Conservation (phyloP, 2,888 invertebrate genomes). For the Luperina testacea region DNA sequence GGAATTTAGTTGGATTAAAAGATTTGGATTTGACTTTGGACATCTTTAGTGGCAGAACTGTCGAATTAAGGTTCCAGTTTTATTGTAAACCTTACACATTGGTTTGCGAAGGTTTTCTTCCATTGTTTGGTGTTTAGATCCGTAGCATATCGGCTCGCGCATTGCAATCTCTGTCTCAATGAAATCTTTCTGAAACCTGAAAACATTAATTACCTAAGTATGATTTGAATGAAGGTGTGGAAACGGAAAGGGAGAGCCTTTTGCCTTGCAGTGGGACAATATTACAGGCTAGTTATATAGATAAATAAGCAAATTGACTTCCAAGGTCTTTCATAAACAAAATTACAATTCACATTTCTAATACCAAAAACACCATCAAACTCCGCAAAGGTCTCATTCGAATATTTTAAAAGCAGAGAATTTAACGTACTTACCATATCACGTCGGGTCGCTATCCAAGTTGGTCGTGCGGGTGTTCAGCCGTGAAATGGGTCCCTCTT, state of each 20-base stretch:
- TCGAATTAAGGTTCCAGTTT: neutral
- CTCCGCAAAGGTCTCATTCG: constrained; percentile 21
- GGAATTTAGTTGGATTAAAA: constrained; percentile 37
- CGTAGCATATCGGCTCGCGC: neutral
- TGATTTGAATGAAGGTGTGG: neutral
- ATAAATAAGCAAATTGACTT: neutral
- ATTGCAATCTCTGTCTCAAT: neutral
- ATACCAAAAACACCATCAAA: constrained; percentile 17
- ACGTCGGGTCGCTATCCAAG: constrained; percentile 66
- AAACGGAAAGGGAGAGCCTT: neutral
- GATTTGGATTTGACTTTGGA: constrained; percentile 13
- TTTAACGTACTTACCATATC: constrained; percentile 62
- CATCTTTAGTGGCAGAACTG: neutral
- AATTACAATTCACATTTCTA: neutral
- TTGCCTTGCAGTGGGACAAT: neutral
- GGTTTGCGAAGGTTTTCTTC: neutral
- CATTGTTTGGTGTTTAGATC: neutral
- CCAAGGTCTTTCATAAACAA: neutral
- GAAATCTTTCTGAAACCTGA: neutral
- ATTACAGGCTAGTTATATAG: neutral
- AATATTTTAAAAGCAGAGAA: constrained; percentile 58
- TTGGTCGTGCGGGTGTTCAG: constrained; percentile 69
- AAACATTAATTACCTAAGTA: neutral
- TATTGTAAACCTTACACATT: neutral
- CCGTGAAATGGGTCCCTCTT: constrained; percentile 75